Evolutionary conservation across 2,113 vertebrate species (phyloP).

Genomic region (Platycercus adscitus): DNA sequence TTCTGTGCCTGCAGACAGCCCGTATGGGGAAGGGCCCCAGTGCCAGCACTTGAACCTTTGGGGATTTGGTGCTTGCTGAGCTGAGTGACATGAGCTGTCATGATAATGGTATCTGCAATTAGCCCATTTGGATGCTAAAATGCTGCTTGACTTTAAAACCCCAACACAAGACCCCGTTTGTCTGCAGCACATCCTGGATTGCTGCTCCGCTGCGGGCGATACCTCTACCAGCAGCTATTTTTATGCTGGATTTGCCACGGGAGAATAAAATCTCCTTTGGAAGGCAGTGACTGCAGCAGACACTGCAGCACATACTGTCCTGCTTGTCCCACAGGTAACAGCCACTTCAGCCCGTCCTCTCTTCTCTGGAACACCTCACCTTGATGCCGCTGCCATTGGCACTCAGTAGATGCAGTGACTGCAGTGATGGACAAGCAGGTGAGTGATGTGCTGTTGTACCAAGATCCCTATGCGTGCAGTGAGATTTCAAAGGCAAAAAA

Average conservation of each 20-base stretch:
- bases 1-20: not conserved
- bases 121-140: not conserved
- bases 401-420: not conserved
- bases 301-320: not conserved
- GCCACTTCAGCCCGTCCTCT: not conserved
- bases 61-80: not conserved
- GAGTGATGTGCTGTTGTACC: fast-evolving
- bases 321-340: not conserved
- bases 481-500: not conserved
- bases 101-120: not conserved
- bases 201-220: not conserved
- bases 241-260: not conserved
- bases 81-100: not conserved
- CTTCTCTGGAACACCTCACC: not conserved
- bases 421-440: not conserved
- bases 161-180: not conserved
- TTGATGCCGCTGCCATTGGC: fast-evolving
- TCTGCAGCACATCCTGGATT: not conserved
- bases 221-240: not conserved
- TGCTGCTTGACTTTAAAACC: not conserved
- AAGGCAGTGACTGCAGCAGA: not conserved
- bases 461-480: not conserved
- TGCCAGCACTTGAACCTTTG: not conserved
- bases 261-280: not conserved
- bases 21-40: not conserved